A percentile compares a stretch with the other conserved stretches of the same genome.
Evolutionary conservation across 1,140 invertebrate genomes (phyloP).

Genomic region (Lethocerus indicus): DNA sequence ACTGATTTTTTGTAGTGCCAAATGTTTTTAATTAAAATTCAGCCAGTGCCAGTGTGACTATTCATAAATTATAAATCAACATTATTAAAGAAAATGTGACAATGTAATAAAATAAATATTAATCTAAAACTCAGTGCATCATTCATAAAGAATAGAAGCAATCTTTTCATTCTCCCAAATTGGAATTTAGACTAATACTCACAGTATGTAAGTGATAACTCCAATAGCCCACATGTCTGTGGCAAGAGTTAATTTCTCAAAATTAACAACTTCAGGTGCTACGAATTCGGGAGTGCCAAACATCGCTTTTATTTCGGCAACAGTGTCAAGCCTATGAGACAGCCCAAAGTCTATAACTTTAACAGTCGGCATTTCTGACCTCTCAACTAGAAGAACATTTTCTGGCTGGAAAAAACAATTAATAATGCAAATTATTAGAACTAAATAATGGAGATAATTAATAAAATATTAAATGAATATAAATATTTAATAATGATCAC

Average conservation of each 20-base stretch:
- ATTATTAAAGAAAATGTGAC: no score
- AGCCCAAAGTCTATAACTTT: constrained; percentile 92
- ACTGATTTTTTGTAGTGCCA: no score
- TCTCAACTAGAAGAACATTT: constrained; percentile 69
- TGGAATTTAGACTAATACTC: no score
- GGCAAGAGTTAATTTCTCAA: constrained; percentile 75
- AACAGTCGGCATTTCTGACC: constrained; percentile 40
- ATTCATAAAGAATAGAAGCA: no score
- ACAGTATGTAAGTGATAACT: constrained; percentile 76
- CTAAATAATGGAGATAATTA: background rate
- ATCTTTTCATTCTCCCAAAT: no score
- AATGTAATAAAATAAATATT: no score
- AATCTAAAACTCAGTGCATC: no score
- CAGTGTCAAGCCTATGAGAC: constrained; percentile 69
- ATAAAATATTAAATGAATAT: constrained; percentile 1
- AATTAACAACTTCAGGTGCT: constrained; percentile 81
- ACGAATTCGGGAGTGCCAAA: constrained; percentile 86
- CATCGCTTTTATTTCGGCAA: constrained; percentile 79
- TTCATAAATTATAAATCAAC: no score
- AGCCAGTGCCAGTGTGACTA: no score
- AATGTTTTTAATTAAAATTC: no score
- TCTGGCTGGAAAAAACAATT: constrained; percentile 47
- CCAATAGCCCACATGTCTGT: constrained; percentile 92
- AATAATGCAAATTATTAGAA: background rate
- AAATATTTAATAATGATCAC: background rate